Percentiles rank a stretch among this genome's conserved stretches.
Conservation (phyloP, 2,797 vertebrate genomes). For the Schizothorax lantsangensis region DNA sequence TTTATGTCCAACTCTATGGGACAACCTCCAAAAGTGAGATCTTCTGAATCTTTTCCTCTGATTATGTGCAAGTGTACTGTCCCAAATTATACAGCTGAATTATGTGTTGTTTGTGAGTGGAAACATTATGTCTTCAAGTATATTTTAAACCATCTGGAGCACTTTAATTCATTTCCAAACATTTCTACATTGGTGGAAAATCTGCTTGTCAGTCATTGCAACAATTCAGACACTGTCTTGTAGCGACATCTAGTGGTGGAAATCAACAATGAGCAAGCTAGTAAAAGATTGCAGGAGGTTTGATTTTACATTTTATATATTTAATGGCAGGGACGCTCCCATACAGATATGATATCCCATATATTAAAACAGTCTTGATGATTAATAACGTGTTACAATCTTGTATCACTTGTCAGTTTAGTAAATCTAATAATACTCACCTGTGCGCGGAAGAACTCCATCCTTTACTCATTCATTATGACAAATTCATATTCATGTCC, state of each 20-base stretch:
- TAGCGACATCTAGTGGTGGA: constrained; percentile 55
- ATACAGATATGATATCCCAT: not conserved
- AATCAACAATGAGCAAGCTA: not conserved
- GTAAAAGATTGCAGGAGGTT: no score
- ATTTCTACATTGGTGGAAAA: not conserved
- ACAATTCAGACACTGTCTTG: constrained; percentile 30
- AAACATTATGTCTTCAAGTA: not conserved
- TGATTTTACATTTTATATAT: not conserved
- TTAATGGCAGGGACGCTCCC: not conserved
- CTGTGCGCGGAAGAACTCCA: not conserved
- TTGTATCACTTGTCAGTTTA: no score
- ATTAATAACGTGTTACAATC: not conserved
- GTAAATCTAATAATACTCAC: not conserved
- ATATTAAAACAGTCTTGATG: not conserved
- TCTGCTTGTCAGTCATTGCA: not conserved
- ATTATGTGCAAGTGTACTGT: not conserved
- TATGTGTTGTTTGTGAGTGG: not conserved
- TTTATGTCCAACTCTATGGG: constrained; percentile 45
- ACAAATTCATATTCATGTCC: not conserved
- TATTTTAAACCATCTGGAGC: not conserved
- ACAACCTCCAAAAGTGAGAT: constrained; percentile 31
- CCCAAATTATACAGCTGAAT: not conserved
- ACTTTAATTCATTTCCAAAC: not conserved
- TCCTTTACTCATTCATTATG: not conserved
- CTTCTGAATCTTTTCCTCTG: not conserved